Conservation (phyloP, 2,113 vertebrate species). For the Notothenia coriiceps region DNA sequence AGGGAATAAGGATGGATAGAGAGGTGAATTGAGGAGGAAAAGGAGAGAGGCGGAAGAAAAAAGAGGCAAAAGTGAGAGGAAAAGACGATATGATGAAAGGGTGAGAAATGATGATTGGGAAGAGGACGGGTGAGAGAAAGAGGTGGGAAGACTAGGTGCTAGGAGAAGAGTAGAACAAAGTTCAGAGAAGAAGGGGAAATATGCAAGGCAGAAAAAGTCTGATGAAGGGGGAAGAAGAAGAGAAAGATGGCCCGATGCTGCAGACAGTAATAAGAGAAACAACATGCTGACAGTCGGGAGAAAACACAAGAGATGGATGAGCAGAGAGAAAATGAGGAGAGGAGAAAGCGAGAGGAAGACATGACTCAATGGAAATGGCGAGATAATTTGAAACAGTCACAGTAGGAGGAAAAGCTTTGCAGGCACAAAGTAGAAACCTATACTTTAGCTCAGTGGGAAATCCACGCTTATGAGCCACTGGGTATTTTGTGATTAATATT, state of each 20-base stretch:
- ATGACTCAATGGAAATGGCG: constrained; percentile 48
- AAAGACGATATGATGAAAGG: constrained; percentile 39
- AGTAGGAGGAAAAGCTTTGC: constrained; percentile 33
- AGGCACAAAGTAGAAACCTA: constrained; percentile 30
- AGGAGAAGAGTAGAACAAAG: constrained; percentile 7
- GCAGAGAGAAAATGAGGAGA: constrained; percentile 36
- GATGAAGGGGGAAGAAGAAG: constrained; percentile 3
- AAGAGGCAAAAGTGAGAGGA: constrained; percentile 13
- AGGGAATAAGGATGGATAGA: constrained; percentile 41
- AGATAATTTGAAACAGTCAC: constrained; percentile 37
- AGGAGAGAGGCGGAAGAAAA: not conserved
- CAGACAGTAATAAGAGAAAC: constrained; percentile 40
- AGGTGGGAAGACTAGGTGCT: constrained; percentile 4
- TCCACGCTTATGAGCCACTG: constrained; percentile 15
- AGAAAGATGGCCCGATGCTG: constrained; percentile 15
- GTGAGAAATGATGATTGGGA: constrained; percentile 52
- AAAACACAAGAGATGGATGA: constrained; percentile 60
- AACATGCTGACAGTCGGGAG: constrained; percentile 53
- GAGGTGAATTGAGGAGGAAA: constrained; percentile 14
- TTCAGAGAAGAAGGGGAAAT: not conserved
- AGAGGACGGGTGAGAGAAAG: constrained; percentile 26
- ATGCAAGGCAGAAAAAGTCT: constrained; percentile 14
- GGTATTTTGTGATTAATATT: constrained; percentile 47
- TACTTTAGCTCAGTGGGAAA: constrained; percentile 40
- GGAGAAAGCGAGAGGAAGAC: constrained; percentile 25